Percentiles rank a stretch among this genome's conserved stretches.
Evolutionary conservation across 2,888 invertebrate genomes (phyloP).

Genomic region (Aphelenchoides bicaudatus): DNA sequence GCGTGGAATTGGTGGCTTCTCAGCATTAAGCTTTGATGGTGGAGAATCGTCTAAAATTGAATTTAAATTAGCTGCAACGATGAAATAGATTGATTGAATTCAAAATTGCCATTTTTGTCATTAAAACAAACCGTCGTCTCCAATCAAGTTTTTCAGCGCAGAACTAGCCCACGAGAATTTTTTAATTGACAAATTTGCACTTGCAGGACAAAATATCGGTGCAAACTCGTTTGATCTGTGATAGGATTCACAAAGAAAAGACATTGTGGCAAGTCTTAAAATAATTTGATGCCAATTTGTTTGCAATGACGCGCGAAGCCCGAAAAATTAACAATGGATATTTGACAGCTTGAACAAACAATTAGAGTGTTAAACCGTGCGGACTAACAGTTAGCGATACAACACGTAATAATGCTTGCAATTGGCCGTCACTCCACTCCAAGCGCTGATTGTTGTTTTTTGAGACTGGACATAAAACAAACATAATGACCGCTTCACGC

Average conservation of each 20-base stretch:
- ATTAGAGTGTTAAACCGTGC: no score
- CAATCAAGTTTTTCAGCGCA: background rate
- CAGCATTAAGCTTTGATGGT: background rate
- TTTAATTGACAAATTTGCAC: slow-evolving; percentile 6
- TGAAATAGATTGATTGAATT: background rate
- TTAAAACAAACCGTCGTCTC: background rate
- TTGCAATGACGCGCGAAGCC: background rate
- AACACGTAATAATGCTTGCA: no score
- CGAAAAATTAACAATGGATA: no score
- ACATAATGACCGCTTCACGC: no score
- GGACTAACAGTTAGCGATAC: no score
- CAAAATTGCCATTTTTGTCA: background rate
- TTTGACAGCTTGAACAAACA: no score
- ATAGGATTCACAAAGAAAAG: background rate
- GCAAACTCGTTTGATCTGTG: background rate
- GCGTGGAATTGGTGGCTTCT: slow-evolving; percentile 5
- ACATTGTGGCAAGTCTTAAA: slow-evolving; percentile 1
- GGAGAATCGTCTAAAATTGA: no score
- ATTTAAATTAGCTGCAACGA: no score
- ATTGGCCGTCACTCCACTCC: no score
- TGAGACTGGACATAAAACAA: no score
- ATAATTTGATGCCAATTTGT: background rate
- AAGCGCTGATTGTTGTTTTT: no score
- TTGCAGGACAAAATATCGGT: slow-evolving; percentile 1
- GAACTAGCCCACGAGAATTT: slow-evolving; percentile 7